Conservation (phyloP, 1,140 invertebrate genomes). For the Pseudomyrmex gracilis region DNA sequence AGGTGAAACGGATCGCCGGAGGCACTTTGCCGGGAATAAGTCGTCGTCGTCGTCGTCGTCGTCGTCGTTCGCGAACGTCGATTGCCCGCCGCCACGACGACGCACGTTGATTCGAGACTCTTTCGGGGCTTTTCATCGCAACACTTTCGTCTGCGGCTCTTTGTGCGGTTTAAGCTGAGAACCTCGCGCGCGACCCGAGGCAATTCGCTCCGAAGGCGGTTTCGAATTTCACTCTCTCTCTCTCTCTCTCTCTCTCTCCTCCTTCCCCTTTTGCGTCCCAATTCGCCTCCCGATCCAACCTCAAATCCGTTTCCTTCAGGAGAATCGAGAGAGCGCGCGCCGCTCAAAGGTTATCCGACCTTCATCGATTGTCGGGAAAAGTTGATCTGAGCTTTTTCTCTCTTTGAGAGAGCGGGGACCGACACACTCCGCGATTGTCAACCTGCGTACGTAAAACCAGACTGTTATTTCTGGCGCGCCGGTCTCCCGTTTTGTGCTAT, state of each 20-base stretch:
- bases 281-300: constrained; percentile 15
- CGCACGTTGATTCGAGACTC: constrained; percentile 70
- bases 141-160: constrained; percentile 68
- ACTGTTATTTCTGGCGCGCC: constrained; percentile 31
- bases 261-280: neutral
- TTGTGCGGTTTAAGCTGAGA: constrained; percentile 73
- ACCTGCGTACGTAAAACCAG: constrained; percentile 20
- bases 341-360: constrained; percentile 60
- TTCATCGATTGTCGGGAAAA: constrained; percentile 66
- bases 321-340: constrained; percentile 59
- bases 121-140: constrained; percentile 71
- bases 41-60: constrained; percentile 34
- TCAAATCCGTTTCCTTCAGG: constrained; percentile 69
- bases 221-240: constrained; percentile 68
- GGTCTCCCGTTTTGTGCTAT: neutral
- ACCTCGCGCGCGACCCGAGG: constrained; percentile 64
- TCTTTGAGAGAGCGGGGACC: constrained; percentile 38
- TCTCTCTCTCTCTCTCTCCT: neutral
- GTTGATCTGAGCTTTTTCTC: constrained; percentile 58
- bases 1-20: constrained; percentile 54
- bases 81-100: constrained; percentile 67
- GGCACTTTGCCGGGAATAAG: constrained; percentile 48
- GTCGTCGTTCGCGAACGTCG: constrained; percentile 55
- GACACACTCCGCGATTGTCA: constrained; percentile 35
- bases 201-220: constrained; percentile 69